These are phyloP conservation scores for Syndactyla subalaris DNA, from an alignment of 2,797 vertebrate genomes.

Conservation along the genomic window DNA sequence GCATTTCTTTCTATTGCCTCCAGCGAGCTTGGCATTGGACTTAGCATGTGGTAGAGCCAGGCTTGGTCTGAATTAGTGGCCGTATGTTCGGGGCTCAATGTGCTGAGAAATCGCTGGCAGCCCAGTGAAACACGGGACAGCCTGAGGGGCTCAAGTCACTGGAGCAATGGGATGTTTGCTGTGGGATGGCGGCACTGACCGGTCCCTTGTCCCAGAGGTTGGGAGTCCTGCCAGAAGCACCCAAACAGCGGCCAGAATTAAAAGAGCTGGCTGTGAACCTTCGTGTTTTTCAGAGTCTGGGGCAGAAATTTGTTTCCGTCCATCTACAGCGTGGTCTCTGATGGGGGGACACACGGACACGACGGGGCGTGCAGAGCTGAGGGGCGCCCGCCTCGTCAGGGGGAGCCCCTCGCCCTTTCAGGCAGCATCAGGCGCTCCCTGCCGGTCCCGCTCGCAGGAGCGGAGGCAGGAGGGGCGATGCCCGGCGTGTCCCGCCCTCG, in stretches of 20 bases:
- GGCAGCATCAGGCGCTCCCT: neutral
- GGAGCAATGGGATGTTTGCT: accelerated
- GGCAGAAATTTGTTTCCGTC: neutral
- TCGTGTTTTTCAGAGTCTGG: accelerated
- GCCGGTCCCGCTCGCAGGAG: neutral
- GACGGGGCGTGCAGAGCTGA: neutral
- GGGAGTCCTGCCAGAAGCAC: neutral
- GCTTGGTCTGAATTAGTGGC: neutral
- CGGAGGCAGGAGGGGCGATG: neutral
- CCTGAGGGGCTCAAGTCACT: accelerated
- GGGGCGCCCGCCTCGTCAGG: neutral
- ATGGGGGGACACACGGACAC: accelerated
- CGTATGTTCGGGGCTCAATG: neutral
- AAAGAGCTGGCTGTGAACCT: neutral
- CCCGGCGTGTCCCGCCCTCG: neutral
- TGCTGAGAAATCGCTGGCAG: accelerated
- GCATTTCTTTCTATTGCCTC: neutral
- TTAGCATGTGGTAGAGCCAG: neutral
- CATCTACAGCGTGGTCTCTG: accelerated
- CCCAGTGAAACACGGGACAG: accelerated
- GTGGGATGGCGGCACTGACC: accelerated
- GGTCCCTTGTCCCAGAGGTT: accelerated
- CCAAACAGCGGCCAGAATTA: accelerated
- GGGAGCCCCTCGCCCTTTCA: neutral
- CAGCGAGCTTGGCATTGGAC: neutral